A percentile compares a stretch with the other conserved stretches of the same genome.
phyloP scores from a whole-genome alignment of 1,140 invertebrate genomes.

The Octopus sinensis region DNA sequence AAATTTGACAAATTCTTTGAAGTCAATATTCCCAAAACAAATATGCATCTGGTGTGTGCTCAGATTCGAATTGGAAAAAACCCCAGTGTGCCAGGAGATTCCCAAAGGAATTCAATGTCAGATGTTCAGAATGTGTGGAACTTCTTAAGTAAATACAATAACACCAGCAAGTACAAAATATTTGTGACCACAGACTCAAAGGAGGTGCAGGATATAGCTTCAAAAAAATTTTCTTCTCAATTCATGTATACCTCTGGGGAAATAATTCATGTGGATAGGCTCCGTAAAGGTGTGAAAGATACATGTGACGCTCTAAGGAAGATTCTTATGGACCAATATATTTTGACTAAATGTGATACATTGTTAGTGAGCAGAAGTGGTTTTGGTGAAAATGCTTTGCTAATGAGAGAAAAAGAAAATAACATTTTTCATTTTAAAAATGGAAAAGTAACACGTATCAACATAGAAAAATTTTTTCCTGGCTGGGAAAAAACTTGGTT shows the following conservation, averaged over 20 bases:
- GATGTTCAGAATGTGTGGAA: constrained; percentile 23
- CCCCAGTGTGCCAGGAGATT: constrained; percentile 26
- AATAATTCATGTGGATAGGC: constrained; percentile 31
- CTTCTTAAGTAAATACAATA: constrained; percentile 22
- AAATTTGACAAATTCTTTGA: constrained; percentile 7
- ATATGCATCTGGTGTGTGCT: constrained; percentile 25
- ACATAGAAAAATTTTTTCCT: no score
- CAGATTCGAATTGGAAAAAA: constrained; percentile 36
- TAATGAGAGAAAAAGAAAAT: no score
- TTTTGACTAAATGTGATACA: no score
- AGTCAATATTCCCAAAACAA: not conserved
- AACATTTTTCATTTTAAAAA: no score
- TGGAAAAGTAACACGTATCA: no score
- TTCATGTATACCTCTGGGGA: constrained; percentile 21
- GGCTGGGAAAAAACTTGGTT: no score
- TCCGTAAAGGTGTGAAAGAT: not conserved
- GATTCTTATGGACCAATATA: constrained; percentile 31
- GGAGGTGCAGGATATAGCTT: constrained; percentile 14
- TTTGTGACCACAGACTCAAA: constrained; percentile 33
- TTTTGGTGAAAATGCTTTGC: no score
- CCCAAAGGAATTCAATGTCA: not conserved
- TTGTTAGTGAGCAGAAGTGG: no score
- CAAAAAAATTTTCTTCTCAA: constrained; percentile 19
- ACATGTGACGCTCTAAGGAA: constrained; percentile 26
- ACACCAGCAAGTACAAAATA: constrained; percentile 20